A percentile compares a stretch with the other conserved stretches of the same genome.
Conservation (phyloP, 2,888 invertebrate species). For the Drosophila percnosoma region DNA sequence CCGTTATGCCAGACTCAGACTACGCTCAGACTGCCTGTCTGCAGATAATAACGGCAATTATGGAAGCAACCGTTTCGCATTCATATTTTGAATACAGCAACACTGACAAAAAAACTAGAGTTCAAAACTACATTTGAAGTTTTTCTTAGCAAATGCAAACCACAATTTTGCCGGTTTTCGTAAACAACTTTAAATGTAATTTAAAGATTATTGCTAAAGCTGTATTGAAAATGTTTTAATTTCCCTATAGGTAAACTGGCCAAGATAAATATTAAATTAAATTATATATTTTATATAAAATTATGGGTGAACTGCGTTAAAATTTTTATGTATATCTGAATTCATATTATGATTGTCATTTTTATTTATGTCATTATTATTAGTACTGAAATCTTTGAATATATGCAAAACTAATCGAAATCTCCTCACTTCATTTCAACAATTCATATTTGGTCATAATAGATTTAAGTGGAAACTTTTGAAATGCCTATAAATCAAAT, state of each 20-base stretch:
- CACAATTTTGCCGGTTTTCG: background rate
- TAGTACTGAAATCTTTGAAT: background rate
- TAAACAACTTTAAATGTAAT: background rate
- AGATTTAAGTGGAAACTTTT: background rate
- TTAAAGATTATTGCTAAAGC: background rate
- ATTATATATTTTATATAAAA: background rate
- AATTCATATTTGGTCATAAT: background rate
- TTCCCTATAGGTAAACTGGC: background rate
- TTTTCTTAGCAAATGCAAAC: background rate
- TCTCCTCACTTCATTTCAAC: background rate
- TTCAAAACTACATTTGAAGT: background rate
- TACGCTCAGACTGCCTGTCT: conserved; percentile 58
- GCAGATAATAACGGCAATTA: conserved; percentile 32
- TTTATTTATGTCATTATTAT: background rate
- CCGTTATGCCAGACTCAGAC: conserved; percentile 1
- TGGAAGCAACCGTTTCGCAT: background rate
- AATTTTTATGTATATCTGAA: background rate
- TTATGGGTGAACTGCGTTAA: background rate
- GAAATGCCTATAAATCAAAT: background rate
- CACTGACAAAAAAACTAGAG: background rate
- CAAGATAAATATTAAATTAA: background rate
- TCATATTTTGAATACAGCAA: background rate
- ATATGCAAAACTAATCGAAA: background rate
- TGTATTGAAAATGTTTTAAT: background rate
- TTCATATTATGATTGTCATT: background rate